These are phyloP conservation scores for Lepidurus apus DNA, from an alignment of 1,140 invertebrate genomes.

Conservation along the genomic window DNA sequence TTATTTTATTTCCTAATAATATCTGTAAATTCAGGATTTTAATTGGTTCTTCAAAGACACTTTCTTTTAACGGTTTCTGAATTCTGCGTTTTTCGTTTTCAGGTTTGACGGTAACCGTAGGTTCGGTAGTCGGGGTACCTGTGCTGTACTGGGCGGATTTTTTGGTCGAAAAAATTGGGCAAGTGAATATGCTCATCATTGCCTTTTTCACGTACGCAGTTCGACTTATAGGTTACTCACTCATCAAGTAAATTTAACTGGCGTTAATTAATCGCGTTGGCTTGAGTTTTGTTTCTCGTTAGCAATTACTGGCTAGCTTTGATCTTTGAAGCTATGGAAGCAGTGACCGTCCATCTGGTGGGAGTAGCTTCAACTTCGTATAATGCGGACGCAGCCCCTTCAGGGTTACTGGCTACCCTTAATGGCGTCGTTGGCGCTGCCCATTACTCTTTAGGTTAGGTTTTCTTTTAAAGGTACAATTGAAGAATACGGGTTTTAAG, in stretches of 20 bases:
- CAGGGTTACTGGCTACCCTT: conserved; percentile 71
- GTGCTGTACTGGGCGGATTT: conserved; percentile 72
- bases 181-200: conserved; percentile 72
- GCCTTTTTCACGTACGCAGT: conserved; percentile 75
- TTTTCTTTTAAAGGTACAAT: neutral
- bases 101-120: conserved; percentile 73
- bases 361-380: conserved; percentile 83
- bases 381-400: conserved; percentile 69
- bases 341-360: conserved; percentile 77
- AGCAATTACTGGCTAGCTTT: conserved; percentile 80
- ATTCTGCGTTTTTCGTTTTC: conserved; percentile 35
- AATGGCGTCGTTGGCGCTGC: conserved; percentile 75
- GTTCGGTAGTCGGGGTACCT: conserved; percentile 69
- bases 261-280: neutral
- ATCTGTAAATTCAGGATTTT: neutral
- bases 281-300: neutral
- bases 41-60: too few species aligned
- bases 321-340: conserved; percentile 77
- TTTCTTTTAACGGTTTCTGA: neutral
- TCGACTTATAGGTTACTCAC: conserved; percentile 71
- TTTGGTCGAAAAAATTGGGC: conserved; percentile 69
- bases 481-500: neutral
- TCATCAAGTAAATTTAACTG: conserved; percentile 61
- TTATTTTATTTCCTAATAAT: neutral
- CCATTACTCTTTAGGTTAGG: conserved; percentile 69